A percentile compares a stretch with the other conserved stretches of the same genome.
Evolutionary conservation across 2,113 vertebrate genomes (phyloP).

Genomic region (Xiphophorus hellerii): DNA sequence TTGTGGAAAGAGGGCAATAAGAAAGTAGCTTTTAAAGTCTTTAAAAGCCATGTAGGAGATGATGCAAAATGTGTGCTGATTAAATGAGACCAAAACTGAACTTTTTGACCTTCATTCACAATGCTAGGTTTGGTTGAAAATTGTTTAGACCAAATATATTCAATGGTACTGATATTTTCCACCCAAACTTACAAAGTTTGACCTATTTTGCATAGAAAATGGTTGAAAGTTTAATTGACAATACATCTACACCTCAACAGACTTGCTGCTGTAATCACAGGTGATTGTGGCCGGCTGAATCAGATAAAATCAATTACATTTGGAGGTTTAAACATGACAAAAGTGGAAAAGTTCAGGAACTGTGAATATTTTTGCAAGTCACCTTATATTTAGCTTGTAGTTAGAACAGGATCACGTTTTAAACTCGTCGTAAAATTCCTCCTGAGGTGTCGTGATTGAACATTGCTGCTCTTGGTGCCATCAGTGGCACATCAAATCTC

Average conservation of each 20-base stretch:
- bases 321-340: neutral
- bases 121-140: neutral
- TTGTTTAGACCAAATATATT: neutral
- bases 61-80: neutral
- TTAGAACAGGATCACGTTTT: constrained; percentile 42
- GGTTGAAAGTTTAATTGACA: too few relatives aligned
- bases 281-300: neutral
- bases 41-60: neutral
- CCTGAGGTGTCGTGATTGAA: constrained; percentile 50
- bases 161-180: neutral
- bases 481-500: constrained; percentile 58
- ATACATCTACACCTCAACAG: too few relatives aligned
- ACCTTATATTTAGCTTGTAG: constrained; percentile 6
- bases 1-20: too few relatives aligned
- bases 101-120: neutral
- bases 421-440: constrained; percentile 43
- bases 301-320: neutral
- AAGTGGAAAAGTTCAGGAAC: neutral
- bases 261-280: too few relatives aligned
- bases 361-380: neutral
- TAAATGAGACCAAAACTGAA: neutral
- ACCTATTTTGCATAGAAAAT: neutral
- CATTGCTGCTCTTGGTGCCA: constrained; percentile 38
- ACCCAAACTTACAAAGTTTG: neutral
- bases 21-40: too few relatives aligned